phyloP scores from a whole-genome alignment of 2,797 vertebrate genomes.

The Epinephelus malabaricus region DNA sequence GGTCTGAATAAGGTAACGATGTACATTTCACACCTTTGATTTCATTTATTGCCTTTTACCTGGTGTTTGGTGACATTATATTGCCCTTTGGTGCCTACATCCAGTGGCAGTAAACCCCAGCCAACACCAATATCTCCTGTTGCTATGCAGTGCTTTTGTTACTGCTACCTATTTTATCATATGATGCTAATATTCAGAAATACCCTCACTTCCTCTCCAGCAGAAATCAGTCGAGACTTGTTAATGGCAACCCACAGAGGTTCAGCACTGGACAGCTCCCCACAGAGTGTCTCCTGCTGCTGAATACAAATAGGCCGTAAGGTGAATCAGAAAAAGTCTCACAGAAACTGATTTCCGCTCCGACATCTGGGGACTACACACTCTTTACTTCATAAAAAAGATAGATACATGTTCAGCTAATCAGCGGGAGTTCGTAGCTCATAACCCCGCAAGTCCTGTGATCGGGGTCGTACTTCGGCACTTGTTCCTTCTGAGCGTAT shows the following conservation, averaged over 20 bases:
- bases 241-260: not conserved
- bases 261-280: slow-evolving; percentile 51
- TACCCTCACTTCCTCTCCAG: slow-evolving; percentile 1
- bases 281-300: slow-evolving; percentile 20
- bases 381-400: too few species aligned
- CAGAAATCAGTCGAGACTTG: not conserved
- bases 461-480: too few species aligned
- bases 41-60: not conserved
- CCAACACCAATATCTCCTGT: too few species aligned
- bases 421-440: too few species aligned
- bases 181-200: slow-evolving; percentile 8
- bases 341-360: too few species aligned
- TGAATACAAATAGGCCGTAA: slow-evolving; percentile 25
- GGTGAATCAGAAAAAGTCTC: too few species aligned
- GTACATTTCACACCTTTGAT: not conserved
- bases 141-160: not conserved
- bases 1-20: too few species aligned
- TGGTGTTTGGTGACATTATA: not conserved
- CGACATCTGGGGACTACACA: too few species aligned
- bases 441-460: too few species aligned
- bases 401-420: too few species aligned
- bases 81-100: not conserved
- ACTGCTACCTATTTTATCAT: not conserved
- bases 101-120: too few species aligned
- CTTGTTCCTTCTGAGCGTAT: too few species aligned